Evolutionary conservation across 2,888 invertebrate genomes (phyloP).

Genomic region (Augochlorella aurata): DNA sequence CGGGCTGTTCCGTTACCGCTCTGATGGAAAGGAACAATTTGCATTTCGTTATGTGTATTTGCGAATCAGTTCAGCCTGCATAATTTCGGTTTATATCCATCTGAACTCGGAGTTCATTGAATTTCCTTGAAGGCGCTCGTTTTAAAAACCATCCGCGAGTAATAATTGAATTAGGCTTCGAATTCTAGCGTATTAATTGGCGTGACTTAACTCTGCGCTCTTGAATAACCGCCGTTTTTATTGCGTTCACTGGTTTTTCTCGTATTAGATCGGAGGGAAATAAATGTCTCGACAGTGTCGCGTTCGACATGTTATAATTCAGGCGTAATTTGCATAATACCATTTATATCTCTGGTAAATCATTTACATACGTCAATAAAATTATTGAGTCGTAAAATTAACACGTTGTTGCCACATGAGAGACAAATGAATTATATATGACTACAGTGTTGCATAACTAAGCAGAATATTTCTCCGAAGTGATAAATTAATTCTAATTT

Average conservation of each 20-base stretch:
- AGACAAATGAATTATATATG: neutral
- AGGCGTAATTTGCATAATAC: neutral
- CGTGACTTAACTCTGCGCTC: neutral
- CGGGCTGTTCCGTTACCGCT: neutral
- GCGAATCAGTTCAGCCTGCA: neutral
- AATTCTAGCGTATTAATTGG: neutral
- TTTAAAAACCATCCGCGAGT: neutral
- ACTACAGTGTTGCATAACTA: neutral
- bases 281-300: neutral
- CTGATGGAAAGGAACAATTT: neutral
- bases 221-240: neutral
- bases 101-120: neutral
- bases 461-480: neutral
- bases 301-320: neutral
- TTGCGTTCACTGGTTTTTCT: neutral
- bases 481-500: neutral
- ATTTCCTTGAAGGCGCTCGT: neutral
- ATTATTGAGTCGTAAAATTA: neutral
- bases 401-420: neutral
- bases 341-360: neutral
- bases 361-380: neutral
- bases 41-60: neutral
- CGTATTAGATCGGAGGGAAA: neutral
- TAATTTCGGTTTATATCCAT: neutral
- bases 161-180: conserved; percentile 5